A percentile compares a stretch with the other conserved stretches of the same genome.
phyloP scores from a whole-genome alignment of 1,140 invertebrate genomes.

The Amyelois transitella region DNA sequence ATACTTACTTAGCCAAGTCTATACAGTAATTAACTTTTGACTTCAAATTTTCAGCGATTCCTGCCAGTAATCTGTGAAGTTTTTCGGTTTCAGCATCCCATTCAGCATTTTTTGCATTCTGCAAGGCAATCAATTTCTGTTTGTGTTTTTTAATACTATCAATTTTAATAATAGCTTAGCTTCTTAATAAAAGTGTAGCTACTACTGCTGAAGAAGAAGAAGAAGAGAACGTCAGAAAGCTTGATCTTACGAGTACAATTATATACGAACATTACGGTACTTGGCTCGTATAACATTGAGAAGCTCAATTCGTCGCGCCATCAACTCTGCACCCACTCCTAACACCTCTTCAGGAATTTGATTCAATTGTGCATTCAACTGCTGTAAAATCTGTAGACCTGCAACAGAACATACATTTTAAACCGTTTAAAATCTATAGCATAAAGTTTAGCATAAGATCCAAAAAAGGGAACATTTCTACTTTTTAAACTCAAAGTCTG shows the following conservation, averaged over 20 bases:
- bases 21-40: conserved; percentile 45
- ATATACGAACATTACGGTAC: conserved; percentile 34
- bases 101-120: conserved; percentile 55
- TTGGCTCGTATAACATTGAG: conserved; percentile 43
- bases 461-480: too few species aligned
- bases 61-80: conserved; percentile 42
- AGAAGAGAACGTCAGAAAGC: not conserved
- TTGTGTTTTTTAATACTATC: not conserved
- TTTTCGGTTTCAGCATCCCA: conserved; percentile 53
- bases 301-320: conserved; percentile 45
- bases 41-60: conserved; percentile 45
- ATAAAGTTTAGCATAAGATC: too few species aligned
- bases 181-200: too few species aligned
- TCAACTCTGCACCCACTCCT: conserved; percentile 38
- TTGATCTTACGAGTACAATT: conserved; percentile 10
- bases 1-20: conserved; percentile 45
- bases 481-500: too few species aligned
- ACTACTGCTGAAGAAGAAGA: too few species aligned
- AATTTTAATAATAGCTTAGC: too few species aligned
- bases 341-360: conserved; percentile 48
- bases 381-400: conserved; percentile 49
- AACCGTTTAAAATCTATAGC: not conserved
- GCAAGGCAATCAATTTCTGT: conserved; percentile 16
- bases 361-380: conserved; percentile 37
- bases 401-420: not conserved